A percentile compares a stretch with the other conserved stretches of the same genome.
Evolutionary conservation across 2,797 vertebrate species (phyloP).

Genomic region (Syngnathus acus): DNA sequence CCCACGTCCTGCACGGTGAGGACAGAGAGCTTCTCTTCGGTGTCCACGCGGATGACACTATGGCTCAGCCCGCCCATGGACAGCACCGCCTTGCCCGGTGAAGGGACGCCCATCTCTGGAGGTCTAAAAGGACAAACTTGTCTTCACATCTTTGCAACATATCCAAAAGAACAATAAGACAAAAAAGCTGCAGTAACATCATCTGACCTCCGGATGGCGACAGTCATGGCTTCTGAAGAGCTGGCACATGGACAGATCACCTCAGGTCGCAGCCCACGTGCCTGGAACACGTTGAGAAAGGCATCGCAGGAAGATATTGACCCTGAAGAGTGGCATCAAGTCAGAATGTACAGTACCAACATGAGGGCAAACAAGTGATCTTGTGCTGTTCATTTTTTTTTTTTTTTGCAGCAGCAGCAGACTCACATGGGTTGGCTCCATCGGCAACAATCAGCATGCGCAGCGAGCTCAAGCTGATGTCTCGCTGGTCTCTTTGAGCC

Average conservation of each 20-base stretch:
- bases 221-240: conserved; percentile 87
- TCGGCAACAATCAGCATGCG: conserved; percentile 92
- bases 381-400: background rate
- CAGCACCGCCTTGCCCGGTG: conserved; percentile 86
- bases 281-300: conserved; percentile 94
- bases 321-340: conserved; percentile 67
- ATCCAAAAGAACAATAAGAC: background rate
- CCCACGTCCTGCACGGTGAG: conserved; percentile 94
- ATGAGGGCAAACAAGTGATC: background rate
- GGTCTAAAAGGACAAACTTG: conserved; percentile 64
- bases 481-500: conserved; percentile 90
- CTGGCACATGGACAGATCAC: conserved; percentile 93
- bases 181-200: conserved; percentile 27
- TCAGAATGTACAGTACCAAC: background rate
- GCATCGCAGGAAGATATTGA: conserved; percentile 97
- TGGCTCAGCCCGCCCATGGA: conserved; percentile 92
- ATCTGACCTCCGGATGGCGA: conserved; percentile 87
- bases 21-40: conserved; percentile 91
- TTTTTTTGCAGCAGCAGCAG: no score
- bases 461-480: conserved; percentile 85
- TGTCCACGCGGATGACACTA: conserved; percentile 87
- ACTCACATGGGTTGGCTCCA: conserved; percentile 94
- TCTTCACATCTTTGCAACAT: background rate
- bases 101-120: conserved; percentile 83
- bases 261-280: conserved; percentile 87